Base-by-base conservation (phyloP, 1,140 invertebrate species). In the Colletes latitarsis region DNA sequence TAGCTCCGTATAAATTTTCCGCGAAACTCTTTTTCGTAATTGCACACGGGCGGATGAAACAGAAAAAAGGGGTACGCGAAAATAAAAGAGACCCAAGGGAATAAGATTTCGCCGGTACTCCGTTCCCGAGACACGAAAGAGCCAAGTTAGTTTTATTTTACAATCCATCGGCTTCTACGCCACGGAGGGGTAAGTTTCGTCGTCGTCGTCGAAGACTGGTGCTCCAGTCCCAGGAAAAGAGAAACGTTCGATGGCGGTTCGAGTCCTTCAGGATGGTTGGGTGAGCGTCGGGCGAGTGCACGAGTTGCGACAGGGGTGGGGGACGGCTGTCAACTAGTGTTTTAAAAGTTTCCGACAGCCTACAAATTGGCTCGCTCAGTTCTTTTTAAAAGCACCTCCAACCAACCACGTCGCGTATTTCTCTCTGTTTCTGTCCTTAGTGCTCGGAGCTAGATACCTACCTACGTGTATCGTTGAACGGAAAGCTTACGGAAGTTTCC, bases 301-400 rank as follows among this genome's bases (percentile, higher is more conserved):
- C 46, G 43, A 66, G 69, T 17, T 70, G 52, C 60, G 84, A 76
- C 76, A 85, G 82, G 85, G 82, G 82, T 80, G 88, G 84, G 85
- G 87, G 8, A 49, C 88, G 88, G 90, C 91, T 93, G 93, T 93
- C 92, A 93, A 93, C 92, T 93, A 93, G 92, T 93, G 92, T 93
- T 93, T 93, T 93, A 93, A 93, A 93, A 93, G 90, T 93, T 93
- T 93, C 87, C 91, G 93, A 93, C 92, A 93, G 93, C 91, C 92
- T 93, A 93, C 93, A 93, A 93, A 93, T 93, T 93, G 93, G 90
- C 92, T 93, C 92, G 92, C 92, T 93, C 93, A 93, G 92, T 93
- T 93, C 92, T 93, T 93, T 93, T 93, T 93, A 93, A 93, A 93
- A 93, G 93, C 92, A 91, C 88, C 84, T 75, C 83, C 92, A 92